Base-by-base conservation (phyloP, 2,888 invertebrate genomes). In the Torymus tubicola region DNA sequence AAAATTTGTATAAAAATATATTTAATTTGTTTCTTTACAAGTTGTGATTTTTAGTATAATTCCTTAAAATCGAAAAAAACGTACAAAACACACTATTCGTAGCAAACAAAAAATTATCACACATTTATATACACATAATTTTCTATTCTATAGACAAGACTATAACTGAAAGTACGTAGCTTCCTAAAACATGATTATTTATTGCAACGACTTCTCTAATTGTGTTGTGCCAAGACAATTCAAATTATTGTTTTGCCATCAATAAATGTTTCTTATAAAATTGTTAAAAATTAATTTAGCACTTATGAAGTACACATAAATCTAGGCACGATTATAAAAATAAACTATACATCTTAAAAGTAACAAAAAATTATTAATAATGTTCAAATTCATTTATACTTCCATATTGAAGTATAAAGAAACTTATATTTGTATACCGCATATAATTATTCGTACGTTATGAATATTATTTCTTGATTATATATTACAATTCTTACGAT, bases 1-100 rank as follows among this genome's bases (percentile, higher is more conserved):
- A 74, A 72, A 31, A 31, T 31, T 31, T 31, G 21, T 74, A 24
- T 79, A 64, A n/a, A 61, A 58, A 58, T 61, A 67, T 3, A 64
- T 31, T n/a, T 69, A 50, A 0, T 42, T 72, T 72, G 53, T 14
- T 71, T 63, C 11, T 16, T 42, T 58, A 53, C 58, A 24, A 74
- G 70, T 18, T 42, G 13, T 70, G 2, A 42, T 55, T 72, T 18
- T 72, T 60, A 64, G 12, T 63, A 53, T 58, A 68, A 72, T 61
- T 63, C 57, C 12, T 55, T 52, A 70, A 63, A 14, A 63, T 31
- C 3, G 53, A 73, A 61, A 58, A 18, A 64, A 77, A 42, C 55
- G 42, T 78, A 78, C 58, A 78, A 64, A 76, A 58, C 70, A 55
- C 11, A 58, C 52, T 11, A 18, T 61, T 68, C 73, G 16, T 78